Base-by-base conservation (phyloP, 2,888 invertebrate genomes). In the Tachina lurida region DNA sequence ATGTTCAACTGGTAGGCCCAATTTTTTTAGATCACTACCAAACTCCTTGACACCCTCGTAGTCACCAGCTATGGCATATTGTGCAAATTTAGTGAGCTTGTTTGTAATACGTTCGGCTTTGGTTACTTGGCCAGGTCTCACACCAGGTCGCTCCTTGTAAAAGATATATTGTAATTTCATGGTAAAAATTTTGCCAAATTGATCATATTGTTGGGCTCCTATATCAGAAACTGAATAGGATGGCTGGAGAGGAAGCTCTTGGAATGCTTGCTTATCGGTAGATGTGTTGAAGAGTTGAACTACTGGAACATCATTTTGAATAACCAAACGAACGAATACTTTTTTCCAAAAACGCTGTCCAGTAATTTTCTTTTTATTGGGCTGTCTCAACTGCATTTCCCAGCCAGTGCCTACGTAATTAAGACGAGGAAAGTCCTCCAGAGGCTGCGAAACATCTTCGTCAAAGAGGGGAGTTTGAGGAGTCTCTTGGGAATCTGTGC, bases 131-230 rank as follows among this genome's bases (percentile, higher is more conserved):
- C 98, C 98, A 0, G 98, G 98, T 87, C 98, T 94, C 19, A 98
- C 98, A 2, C 99, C 99, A 0, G 99, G 98, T 13, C 99, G 94
- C 93, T 99, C 99, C 93, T 99, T 98, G 93, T 99, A 99, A 93
- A 99, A 98, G 78, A 99, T 97, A 91, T 98, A 99, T 93, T 99
- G 99, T 88, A 93, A 88, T 92, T 98, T 99, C 79, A 99, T 95
- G 0, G 99, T 99, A 94, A 99, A 99, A 89, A 99, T 99, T 94
- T 99, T 99, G 45, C 99, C 99, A 92, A 97, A 99, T 93, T 98
- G 98, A 93, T 99, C 99, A 92, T 98, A 99, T 92, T 99, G 99
- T 93, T 99, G 99, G 49, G 98, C 97, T 70, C 96, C 97, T 67
- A 98, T 96, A 86, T 98, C 98, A 5, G 98, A 98, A 63, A 98